These are phyloP conservation scores for Xiphophorus maculatus DNA, from an alignment of 2,113 vertebrate species.

Conservation along the genomic window DNA sequence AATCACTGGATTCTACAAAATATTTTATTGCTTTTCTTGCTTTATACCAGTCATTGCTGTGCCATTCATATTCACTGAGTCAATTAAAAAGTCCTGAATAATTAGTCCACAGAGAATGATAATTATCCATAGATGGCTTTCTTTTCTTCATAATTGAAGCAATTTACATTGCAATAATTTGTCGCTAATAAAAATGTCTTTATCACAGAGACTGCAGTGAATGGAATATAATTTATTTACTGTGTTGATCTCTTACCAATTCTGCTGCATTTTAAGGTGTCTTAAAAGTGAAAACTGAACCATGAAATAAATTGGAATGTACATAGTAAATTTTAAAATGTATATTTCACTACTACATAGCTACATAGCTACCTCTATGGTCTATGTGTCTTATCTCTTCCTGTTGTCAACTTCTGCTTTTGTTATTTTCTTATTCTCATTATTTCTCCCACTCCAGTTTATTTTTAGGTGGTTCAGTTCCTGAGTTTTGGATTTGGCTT, in stretches of 20 bases:
- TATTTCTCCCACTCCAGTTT: no score
- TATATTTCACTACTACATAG: no score
- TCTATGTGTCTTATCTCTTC: no score
- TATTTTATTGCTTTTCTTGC: not conserved
- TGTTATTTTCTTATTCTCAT: no score
- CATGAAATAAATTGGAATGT: no score
- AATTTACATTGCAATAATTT: conserved; percentile 12
- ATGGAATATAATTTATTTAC: not conserved
- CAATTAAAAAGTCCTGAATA: conserved; percentile 43
- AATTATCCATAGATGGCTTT: conserved; percentile 41
- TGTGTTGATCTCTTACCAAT: not conserved
- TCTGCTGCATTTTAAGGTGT: no score
- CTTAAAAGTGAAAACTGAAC: not conserved
- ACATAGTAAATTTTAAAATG: no score
- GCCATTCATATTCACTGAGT: conserved; percentile 21
- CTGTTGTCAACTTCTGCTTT: no score
- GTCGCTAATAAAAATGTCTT: conserved; percentile 6
- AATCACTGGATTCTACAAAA: not conserved
- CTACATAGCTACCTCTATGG: no score
- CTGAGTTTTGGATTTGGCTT: no score
- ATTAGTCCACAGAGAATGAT: conserved; percentile 35
- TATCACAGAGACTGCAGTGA: not conserved
- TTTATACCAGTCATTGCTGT: not conserved
- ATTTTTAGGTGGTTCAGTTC: no score
- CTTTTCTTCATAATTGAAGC: conserved; percentile 25